Conservation (phyloP, 1,140 invertebrate genomes). For the Apolygus lucorum region DNA sequence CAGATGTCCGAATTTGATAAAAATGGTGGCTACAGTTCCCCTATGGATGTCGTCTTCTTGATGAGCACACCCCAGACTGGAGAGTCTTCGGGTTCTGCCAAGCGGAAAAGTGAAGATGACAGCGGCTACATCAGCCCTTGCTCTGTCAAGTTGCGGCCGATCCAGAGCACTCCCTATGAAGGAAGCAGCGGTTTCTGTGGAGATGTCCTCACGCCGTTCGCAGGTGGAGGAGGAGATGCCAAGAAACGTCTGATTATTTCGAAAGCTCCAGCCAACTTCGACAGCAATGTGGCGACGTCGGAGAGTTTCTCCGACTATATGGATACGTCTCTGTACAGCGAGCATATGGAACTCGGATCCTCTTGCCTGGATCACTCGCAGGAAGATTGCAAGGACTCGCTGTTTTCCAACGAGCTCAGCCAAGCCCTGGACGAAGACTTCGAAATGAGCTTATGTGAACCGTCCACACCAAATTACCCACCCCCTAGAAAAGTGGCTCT, state of each 20-base stretch:
- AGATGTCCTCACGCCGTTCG: not conserved
- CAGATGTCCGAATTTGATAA: conserved; percentile 21
- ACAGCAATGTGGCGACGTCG: not conserved
- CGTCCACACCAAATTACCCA: not conserved
- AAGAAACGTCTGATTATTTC: not conserved
- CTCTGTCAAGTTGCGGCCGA: not conserved
- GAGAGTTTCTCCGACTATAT: conserved; percentile 24
- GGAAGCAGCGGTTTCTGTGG: no score
- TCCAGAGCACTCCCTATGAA: not conserved
- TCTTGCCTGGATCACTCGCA: not conserved
- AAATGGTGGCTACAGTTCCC: conserved; percentile 13
- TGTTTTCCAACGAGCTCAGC: not conserved
- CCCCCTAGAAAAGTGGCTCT: not conserved
- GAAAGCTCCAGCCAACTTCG: not conserved
- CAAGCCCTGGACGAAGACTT: not conserved
- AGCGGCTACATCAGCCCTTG: conserved; percentile 28
- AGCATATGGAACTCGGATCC: conserved; percentile 17
- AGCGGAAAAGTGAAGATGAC: conserved; percentile 26
- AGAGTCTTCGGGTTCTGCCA: conserved; percentile 10
- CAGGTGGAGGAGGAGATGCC: not conserved
- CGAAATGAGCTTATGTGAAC: not conserved
- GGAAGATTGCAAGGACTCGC: not conserved
- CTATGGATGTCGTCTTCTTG: conserved; percentile 12
- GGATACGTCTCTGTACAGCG: conserved; percentile 25
- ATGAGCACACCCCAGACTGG: conserved; percentile 2